Evolutionary conservation across 2,113 vertebrate species (phyloP), one percentile per base, ranked within the genome.

Genomic region (Channa argus): DNA sequence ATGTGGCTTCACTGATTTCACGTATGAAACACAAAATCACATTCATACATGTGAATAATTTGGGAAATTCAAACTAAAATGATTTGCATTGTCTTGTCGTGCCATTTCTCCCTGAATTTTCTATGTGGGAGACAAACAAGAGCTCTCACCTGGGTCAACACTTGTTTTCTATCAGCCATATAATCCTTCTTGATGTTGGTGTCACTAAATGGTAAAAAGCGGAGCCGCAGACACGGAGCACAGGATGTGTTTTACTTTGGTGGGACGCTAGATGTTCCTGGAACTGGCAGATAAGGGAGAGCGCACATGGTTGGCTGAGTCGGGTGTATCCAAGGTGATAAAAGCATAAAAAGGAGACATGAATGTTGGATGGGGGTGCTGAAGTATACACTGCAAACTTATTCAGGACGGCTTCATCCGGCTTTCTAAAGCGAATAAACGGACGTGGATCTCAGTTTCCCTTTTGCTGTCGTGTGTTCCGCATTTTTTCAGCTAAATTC

Each of bases 291-390:
- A 74, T 87, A 71, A 81, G 78, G 74, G 61, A 63, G 76, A 43
- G 59, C 39, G 53, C 15, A 53, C 87, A 91, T 76, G 93, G 83
- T 91, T 84, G 92, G 86, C 83, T 91, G 91, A 71, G 43, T 79
- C 67, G n/a, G 76, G 41, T 64, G 66, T 79, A 93, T 94, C 88
- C 90, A 69, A 92, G 91, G 93, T 94, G 94, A 93, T 94, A 94
- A 94, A 94, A 95, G 93, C 93, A 93, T 92, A 89, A 92, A 92
- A 94, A 93, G 91, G 88, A 80, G 87, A 86, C 92, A 92, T 92
- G 87, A 94, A 94, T 94, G 90, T 93, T 93, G 64, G 89, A 93
- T 92, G 89, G 66, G 24, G 71, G 49, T 82, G 87, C 78, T 70
- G 88, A 83, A 89, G 92, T 83, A 71, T 91, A 91, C 83, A 84